These are phyloP conservation scores for Daphoenositta chrysoptera DNA, from an alignment of 2,113 vertebrate species.

Conservation along the genomic window DNA sequence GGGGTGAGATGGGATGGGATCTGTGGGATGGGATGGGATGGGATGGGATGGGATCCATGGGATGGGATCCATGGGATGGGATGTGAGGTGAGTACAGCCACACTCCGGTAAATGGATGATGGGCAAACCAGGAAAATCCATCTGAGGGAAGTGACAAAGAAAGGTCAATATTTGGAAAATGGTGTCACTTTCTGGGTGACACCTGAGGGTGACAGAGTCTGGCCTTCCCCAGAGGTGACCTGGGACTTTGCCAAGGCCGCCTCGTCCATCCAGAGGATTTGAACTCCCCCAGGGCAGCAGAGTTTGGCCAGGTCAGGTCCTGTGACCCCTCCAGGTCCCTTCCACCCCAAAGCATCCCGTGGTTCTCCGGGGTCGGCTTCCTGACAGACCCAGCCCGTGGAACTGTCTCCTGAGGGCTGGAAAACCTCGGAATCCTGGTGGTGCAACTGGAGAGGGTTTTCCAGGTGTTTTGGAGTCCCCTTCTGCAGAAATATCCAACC, in stretches of 20 bases:
- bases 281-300: neutral
- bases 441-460: neutral
- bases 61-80: neutral
- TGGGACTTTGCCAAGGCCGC: neutral
- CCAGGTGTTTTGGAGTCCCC: neutral
- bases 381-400: no score
- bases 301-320: neutral
- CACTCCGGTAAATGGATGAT: neutral
- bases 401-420: no score
- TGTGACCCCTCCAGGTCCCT: neutral
- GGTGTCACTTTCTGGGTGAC: neutral
- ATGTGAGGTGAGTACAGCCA: neutral
- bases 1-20: neutral
- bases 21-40: neutral
- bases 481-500: no score
- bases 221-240: no score
- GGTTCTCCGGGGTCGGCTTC: no score
- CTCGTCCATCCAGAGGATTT: neutral
- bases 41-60: neutral
- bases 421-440: neutral
- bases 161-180: no score
- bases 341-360: neutral
- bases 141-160: neutral
- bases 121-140: neutral
- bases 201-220: rapidly evolving